Percentiles rank a stretch among this genome's conserved stretches.
Conservation (phyloP, 2,888 invertebrate genomes). For the Chaitophorus viminalis region DNA sequence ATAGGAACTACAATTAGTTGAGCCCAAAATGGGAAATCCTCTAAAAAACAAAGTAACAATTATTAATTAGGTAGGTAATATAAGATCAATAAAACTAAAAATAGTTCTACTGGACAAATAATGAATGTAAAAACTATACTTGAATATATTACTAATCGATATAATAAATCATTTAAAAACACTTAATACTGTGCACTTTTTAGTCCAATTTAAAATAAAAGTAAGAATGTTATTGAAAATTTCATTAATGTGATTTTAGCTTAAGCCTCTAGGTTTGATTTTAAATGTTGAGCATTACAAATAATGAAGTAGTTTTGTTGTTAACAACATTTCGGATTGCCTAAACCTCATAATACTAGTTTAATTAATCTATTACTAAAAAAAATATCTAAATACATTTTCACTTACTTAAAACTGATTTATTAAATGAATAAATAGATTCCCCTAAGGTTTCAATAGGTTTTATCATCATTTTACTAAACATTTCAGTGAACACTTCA, state of each 20-base stretch:
- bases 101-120: neutral
- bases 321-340: too few species aligned
- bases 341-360: neutral
- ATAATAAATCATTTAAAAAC: too few species aligned
- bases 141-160: too few species aligned
- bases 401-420: constrained; percentile 48
- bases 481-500: constrained; percentile 46
- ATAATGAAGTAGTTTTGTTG: neutral
- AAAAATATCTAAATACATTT: neutral
- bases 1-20: constrained; percentile 40
- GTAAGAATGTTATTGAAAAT: neutral
- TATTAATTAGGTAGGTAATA: neutral
- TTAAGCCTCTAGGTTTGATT: neutral
- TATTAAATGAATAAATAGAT: constrained; percentile 49
- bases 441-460: constrained; percentile 38
- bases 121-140: neutral
- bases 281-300: neutral
- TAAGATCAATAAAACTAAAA: neutral
- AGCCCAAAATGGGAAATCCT: constrained; percentile 38
- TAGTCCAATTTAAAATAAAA: neutral
- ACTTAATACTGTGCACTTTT: too few species aligned
- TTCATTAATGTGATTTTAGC: neutral
- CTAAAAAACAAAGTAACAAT: constrained; percentile 15
- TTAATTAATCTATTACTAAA: neutral
- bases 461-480: constrained; percentile 39